Evolutionary conservation across 2,888 invertebrate genomes (phyloP), one percentile per base, ranked within the genome.

Genomic region (Hemistola chrysoprasaria): DNA sequence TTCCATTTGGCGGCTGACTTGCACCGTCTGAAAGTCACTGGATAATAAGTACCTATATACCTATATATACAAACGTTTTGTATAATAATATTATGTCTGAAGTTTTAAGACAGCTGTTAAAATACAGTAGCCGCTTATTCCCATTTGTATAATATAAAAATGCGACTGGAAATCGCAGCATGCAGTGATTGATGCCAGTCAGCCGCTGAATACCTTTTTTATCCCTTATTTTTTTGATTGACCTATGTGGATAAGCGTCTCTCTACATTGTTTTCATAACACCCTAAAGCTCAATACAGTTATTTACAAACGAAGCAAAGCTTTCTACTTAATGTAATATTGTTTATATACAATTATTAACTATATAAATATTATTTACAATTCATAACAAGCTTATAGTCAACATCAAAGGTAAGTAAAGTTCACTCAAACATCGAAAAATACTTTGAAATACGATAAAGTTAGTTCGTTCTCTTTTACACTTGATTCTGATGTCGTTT

Each of bases 261-360:
- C 9, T 27, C 11, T 27, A 40, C 35, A 23, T 24, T 32, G 5
- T n/a, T 23, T 40, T 24, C 9, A 24, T 31, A 41, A 40, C 29
- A 44, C 36, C 31, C 38, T 46, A 41, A 37, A 43, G 40, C 44
- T 47, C 23, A 36, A 43, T 38, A 42, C 28, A 22, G 20, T 36
- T 68, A 67, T 71, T 58, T 71, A 70, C 68, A 71, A 66, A 62
- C 67, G 37, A 53, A 45, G 62, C 51, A 40, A 65, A 63, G 59
- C 53, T 9, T 21, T 38, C 35, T 46, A 52, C 38, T 40, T 59
- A 51, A 46, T 26, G 30, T 40, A 30, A 46, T 22, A n/a, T n/a
- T n/a, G n/a, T 30, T 46, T 58, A 68, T 65, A 59, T 70, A 59
- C 54, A 62, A 33, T 29, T 34, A 44, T 40, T 40, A 39, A 22